phyloP scores from a whole-genome alignment of 2,888 invertebrate genomes.

The Clostera curtula region DNA sequence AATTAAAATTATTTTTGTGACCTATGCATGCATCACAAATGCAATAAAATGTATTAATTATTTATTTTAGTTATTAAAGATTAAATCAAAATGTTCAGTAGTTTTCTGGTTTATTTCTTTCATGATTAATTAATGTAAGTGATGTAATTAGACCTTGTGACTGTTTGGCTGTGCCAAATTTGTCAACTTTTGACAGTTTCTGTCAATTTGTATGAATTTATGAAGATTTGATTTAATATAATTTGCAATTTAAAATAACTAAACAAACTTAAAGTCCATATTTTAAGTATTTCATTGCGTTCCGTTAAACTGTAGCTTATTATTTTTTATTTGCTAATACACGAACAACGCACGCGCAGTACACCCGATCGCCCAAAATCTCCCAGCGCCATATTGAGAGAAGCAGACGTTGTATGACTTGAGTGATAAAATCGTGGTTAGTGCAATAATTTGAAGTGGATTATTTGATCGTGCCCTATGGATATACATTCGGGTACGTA shows the following conservation, averaged over 20 bases:
- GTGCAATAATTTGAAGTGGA: slow-evolving; percentile 74
- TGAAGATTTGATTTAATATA: slow-evolving; percentile 52
- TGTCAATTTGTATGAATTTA: slow-evolving; percentile 57
- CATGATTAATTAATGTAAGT: no score
- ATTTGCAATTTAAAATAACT: slow-evolving; percentile 32
- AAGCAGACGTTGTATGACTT: slow-evolving; percentile 81
- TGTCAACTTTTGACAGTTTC: slow-evolving; percentile 30
- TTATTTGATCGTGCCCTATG: slow-evolving; percentile 74
- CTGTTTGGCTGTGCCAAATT: no score
- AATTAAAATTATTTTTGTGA: no score
- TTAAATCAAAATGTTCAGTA: no score
- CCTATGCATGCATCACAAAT: no score
- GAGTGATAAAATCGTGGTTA: slow-evolving; percentile 74
- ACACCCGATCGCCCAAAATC: slow-evolving; percentile 74
- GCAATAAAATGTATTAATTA: no score
- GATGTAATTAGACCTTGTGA: no score
- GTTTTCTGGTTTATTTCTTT: no score
- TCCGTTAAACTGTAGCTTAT: slow-evolving; percentile 37
- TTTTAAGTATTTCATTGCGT: slow-evolving; percentile 29
- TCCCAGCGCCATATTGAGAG: slow-evolving; percentile 84
- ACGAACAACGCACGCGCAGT: slow-evolving; percentile 73
- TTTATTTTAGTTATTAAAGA: no score
- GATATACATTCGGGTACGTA: slow-evolving; percentile 76
- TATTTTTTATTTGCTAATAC: slow-evolving; percentile 58
- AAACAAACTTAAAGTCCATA: slow-evolving; percentile 25